Evolutionary conservation across 2,888 invertebrate species (phyloP).

Genomic region (Bombylius major): DNA sequence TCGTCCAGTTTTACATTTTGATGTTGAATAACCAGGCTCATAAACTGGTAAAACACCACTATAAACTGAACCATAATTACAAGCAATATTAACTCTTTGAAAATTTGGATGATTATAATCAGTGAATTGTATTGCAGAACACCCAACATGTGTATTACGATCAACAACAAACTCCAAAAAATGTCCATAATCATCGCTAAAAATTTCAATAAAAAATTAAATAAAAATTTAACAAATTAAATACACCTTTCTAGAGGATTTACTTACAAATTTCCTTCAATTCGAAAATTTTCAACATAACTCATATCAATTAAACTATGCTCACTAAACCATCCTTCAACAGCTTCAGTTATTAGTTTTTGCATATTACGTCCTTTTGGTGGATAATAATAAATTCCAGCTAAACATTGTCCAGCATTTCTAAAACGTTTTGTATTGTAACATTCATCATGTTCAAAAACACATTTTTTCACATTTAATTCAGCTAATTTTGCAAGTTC

Average conservation of each 20-base stretch:
- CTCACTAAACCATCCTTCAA: conserved; percentile 32
- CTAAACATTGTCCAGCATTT: conserved; percentile 31
- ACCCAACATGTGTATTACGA: conserved; percentile 33
- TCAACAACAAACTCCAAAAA: conserved; percentile 33
- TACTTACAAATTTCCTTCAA: conserved; percentile 28
- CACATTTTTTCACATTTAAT: conserved; percentile 21
- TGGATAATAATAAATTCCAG: conserved; percentile 23
- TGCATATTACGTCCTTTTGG: conserved; percentile 19
- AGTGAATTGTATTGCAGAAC: conserved; percentile 31
- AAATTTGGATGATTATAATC: conserved; percentile 25
- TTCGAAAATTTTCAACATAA: conserved; percentile 27
- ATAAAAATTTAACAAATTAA: neutral
- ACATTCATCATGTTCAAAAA: conserved; percentile 31
- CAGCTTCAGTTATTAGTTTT: conserved; percentile 6
- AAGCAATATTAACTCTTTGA: conserved; percentile 31
- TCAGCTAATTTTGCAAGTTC: conserved; percentile 26
- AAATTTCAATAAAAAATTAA: neutral
- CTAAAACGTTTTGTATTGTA: conserved; percentile 30
- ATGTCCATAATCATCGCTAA: conserved; percentile 31
- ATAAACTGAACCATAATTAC: conserved; percentile 33
- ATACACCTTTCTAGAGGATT: neutral
- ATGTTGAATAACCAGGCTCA: conserved; percentile 25
- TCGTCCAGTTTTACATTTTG: conserved; percentile 26
- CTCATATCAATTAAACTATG: conserved; percentile 26
- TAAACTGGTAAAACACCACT: conserved; percentile 29